phyloP scores from a whole-genome alignment of 2,888 invertebrate genomes.

The Parochlus steinenii region DNA sequence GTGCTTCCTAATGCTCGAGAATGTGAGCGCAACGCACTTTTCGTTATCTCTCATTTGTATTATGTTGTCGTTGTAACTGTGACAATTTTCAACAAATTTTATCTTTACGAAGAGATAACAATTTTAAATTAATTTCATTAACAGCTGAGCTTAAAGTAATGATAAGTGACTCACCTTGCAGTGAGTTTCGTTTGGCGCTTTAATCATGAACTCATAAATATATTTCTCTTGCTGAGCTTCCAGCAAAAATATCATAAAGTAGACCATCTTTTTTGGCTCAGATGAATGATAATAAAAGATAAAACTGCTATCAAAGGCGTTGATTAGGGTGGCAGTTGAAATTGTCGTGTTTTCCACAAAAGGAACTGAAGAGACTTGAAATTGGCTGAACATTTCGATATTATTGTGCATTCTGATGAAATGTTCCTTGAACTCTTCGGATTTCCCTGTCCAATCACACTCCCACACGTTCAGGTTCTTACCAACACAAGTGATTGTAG shows the following conservation, averaged over 20 bases:
- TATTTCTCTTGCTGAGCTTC: conserved; percentile 4
- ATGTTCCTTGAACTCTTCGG: conserved; percentile 8
- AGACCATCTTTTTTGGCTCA: conserved; percentile 11
- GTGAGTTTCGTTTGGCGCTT: conserved; percentile 10
- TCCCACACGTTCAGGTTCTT: conserved; percentile 11
- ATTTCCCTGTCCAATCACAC: conserved; percentile 10
- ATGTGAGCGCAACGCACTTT: conserved; percentile 9
- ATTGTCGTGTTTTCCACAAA: conserved; percentile 7
- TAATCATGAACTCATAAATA: conserved; percentile 11
- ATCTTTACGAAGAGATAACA: no score
- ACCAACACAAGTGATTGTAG: conserved; percentile 7
- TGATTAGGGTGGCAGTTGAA: conserved; percentile 6
- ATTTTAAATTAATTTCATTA: not conserved
- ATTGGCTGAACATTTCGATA: conserved; percentile 12
- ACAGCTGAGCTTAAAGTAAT: not conserved
- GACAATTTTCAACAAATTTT: conserved; percentile 11
- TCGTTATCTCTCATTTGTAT: conserved; percentile 4
- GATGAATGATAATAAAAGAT: conserved; percentile 12
- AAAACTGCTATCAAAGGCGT: conserved; percentile 10
- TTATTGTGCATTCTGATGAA: conserved; percentile 11
- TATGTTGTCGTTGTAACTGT: conserved; percentile 6
- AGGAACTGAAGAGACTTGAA: conserved; percentile 12
- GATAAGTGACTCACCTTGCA: conserved; percentile 7
- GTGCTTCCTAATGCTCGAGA: conserved; percentile 4
- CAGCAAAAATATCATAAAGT: conserved; percentile 10